Conservation (phyloP, 92 coral and sea anemone genomes). For the Actinernus sp. region DNA sequence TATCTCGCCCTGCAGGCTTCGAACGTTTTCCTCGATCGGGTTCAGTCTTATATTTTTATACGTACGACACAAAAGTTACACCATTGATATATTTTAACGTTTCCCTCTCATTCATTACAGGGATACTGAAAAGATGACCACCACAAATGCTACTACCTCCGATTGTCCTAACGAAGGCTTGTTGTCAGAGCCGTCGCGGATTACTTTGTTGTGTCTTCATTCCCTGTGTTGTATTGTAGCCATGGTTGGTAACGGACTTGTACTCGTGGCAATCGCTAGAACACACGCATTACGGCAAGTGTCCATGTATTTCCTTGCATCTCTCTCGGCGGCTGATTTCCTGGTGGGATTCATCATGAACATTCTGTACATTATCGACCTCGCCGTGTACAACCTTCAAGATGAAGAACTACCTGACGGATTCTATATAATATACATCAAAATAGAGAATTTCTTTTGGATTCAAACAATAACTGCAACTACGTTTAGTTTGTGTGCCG, state of each 20-base stretch:
- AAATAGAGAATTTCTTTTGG: constrained; percentile 62
- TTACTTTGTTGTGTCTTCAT: neutral
- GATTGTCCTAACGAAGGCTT: too few species aligned
- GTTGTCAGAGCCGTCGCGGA: too few species aligned
- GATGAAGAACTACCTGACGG: constrained; percentile 1
- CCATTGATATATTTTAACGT: too few species aligned
- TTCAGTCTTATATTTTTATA: too few species aligned
- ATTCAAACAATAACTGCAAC: constrained; percentile 61
- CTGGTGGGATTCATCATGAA: constrained; percentile 50
- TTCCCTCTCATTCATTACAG: too few species aligned
- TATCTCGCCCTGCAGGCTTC: too few species aligned
- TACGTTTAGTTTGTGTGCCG: constrained; percentile 60
- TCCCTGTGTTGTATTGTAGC: constrained; percentile 27
- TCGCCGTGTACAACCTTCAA: neutral
- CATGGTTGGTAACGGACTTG: constrained; percentile 46
- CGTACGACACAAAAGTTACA: too few species aligned
- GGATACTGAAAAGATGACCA: too few species aligned
- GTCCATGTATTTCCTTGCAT: constrained; percentile 31
- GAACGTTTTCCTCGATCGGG: too few species aligned
- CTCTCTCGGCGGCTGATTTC: constrained; percentile 60
- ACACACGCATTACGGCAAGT: constrained; percentile 27
- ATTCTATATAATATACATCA: constrained; percentile 7
- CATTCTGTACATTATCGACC: constrained; percentile 31
- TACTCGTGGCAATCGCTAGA: constrained; percentile 28
- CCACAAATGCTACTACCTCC: too few species aligned